Base-by-base conservation (phyloP, 1,140 invertebrate genomes). In the Aradophagus sp. region DNA sequence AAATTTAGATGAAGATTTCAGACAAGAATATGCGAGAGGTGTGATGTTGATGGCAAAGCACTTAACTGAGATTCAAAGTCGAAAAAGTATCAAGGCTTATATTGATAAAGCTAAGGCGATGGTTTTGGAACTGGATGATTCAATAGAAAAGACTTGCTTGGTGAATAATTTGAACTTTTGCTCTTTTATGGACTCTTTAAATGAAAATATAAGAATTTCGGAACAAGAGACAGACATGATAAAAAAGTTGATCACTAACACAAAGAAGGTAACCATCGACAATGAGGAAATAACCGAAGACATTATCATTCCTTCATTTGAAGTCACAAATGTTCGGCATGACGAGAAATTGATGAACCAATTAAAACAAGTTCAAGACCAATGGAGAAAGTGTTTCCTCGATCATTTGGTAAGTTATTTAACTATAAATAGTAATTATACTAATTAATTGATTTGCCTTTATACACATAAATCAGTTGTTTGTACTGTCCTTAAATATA, bases 151-250 rank as follows among this genome's bases (percentile, higher is more conserved):
- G 52, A 41, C 39, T 3, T 79, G 76, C 20, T 55, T 80, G 6
- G 19, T 70, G 34, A 73, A 72, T 2, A 82, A 77, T 63, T 66
- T 85, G 6, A 42, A 75, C 2, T 82, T 84, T 66, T 81, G 74
- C 17, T 44, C 42, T 4, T 78, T 78, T 53, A 31, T 80, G 5
- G 53, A 78, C 29, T 41, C 53, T 13, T 39, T 82, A 7, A 63
- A 48, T 20, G 16, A 36, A 14, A 75, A 77, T 3, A 70, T 35
- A 7, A 67, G 74, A 12, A 56, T 70, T 5, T 82, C 77, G 17
- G 23, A 44, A 6, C 31, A 53, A 0, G 81, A 84, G 48, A 80
- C 80, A 31, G 50, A 83, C 5, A 62, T 38, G 2, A 66, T 59
- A 0, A 75, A 52, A 15, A 77, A 68, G 7, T 5, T 47, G 14